Evolutionary conservation across 2,113 vertebrate species (phyloP).

Genomic region (Psephotus haematonotus): DNA sequence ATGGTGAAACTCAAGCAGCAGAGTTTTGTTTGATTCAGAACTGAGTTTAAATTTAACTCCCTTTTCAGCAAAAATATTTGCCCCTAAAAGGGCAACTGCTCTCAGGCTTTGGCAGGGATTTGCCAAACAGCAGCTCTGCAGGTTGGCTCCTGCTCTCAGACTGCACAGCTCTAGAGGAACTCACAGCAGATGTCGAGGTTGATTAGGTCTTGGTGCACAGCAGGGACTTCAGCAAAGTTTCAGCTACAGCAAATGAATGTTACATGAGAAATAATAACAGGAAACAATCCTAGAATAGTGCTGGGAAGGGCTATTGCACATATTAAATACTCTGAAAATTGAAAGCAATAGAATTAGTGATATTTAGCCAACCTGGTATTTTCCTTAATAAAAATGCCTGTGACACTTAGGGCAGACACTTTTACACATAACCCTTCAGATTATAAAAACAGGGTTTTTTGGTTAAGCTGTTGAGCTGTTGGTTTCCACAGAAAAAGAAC

Average conservation of each 20-base stretch:
- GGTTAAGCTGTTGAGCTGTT: background rate
- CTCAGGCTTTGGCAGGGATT: background rate
- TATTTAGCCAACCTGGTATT: background rate
- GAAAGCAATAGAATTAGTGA: background rate
- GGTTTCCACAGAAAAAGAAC: background rate
- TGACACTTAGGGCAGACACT: background rate
- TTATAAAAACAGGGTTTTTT: background rate
- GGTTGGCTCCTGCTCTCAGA: background rate
- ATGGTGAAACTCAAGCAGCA: background rate
- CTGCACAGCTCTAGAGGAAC: background rate
- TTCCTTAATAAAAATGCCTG: background rate
- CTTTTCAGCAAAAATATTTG: background rate
- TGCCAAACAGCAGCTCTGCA: background rate
- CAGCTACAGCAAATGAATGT: background rate
- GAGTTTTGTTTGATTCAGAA: background rate
- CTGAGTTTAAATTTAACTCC: background rate
- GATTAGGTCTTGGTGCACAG: background rate
- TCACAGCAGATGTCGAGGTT: rapidly evolving
- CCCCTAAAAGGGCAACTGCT: background rate
- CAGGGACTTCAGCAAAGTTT: background rate
- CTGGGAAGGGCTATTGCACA: background rate
- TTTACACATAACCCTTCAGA: background rate
- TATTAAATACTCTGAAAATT: background rate
- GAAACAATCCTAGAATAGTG: background rate
- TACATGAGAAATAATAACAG: background rate